phyloP scores from a whole-genome alignment of 2,888 invertebrate genomes.

The Theretra japonica region DNA sequence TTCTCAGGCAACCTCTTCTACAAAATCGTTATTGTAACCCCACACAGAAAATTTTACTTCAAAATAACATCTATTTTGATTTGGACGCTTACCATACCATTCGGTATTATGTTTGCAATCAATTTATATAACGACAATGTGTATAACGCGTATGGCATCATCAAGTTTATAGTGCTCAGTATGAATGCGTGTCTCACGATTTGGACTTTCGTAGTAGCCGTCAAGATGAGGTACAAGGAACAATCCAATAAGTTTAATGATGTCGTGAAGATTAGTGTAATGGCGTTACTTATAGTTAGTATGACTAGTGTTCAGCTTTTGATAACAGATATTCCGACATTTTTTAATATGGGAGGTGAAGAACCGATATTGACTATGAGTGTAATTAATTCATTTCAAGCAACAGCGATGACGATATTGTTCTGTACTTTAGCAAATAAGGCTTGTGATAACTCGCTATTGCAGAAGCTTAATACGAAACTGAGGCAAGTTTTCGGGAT shows the following conservation, averaged over 20 bases:
- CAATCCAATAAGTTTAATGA: slow-evolving; percentile 32
- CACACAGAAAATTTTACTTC: slow-evolving; percentile 48
- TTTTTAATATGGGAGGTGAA: slow-evolving; percentile 17
- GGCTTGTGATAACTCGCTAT: no score
- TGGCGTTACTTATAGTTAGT: slow-evolving; percentile 58
- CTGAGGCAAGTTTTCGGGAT: no score
- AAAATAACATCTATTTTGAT: slow-evolving; percentile 45
- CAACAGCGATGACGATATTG: no score
- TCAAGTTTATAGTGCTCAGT: slow-evolving; percentile 58
- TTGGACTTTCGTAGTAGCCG: slow-evolving; percentile 58
- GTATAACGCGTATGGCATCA: slow-evolving; percentile 50
- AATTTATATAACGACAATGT: slow-evolving; percentile 35
- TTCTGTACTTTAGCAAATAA: no score
- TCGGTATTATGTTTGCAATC: slow-evolving; percentile 44
- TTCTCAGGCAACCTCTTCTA: slow-evolving; percentile 69
- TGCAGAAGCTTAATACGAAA: no score
- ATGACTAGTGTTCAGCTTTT: slow-evolving; percentile 65
- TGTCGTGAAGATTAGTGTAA: slow-evolving; percentile 44
- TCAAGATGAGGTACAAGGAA: slow-evolving; percentile 39
- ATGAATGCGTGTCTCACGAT: slow-evolving; percentile 59
- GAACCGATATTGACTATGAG: no score
- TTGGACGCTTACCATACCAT: slow-evolving; percentile 56
- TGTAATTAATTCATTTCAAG: no score
- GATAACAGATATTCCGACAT: slow-evolving; percentile 53
- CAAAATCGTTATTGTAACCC: slow-evolving; percentile 64